Conservation (phyloP, 2,113 vertebrate genomes). For the Apaloderma vittatum region DNA sequence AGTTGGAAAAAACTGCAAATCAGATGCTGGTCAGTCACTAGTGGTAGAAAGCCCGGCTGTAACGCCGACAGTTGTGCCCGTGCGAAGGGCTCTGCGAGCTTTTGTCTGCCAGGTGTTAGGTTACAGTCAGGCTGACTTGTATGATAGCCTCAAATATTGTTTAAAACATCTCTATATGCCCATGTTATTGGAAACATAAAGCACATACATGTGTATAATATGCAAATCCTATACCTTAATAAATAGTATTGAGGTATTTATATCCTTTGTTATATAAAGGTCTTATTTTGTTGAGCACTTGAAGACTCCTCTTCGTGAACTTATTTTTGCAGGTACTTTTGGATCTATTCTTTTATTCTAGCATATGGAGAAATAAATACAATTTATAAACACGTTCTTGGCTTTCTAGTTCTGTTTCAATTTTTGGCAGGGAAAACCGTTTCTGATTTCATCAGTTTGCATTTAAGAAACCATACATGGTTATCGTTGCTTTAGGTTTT, state of each 20-base stretch:
- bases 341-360: constrained; percentile 7
- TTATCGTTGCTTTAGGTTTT: constrained; percentile 39
- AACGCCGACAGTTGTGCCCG: not conserved
- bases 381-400: constrained; percentile 47
- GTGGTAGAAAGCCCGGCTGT: not conserved
- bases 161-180: too few relatives aligned
- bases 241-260: not conserved
- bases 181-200: not conserved
- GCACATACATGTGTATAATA: not conserved
- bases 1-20: not conserved
- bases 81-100: not conserved
- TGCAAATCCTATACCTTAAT: not conserved
- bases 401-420: constrained; percentile 26
- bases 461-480: constrained; percentile 36
- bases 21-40: not conserved
- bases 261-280: not conserved
- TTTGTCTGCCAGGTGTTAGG: not conserved
- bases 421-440: constrained; percentile 45
- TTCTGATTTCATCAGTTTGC: constrained; percentile 41
- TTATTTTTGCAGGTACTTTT: constrained; percentile 35
- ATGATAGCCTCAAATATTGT: too few relatives aligned
- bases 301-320: not conserved
- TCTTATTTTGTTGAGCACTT: not conserved
- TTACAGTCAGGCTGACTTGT: not conserved
- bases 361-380: constrained; percentile 45